Percentiles rank a stretch among this genome's conserved stretches.
These are phyloP conservation scores for Phylloscopus trochilus DNA, from an alignment of 2,113 vertebrate genomes.

Conservation along the genomic window DNA sequence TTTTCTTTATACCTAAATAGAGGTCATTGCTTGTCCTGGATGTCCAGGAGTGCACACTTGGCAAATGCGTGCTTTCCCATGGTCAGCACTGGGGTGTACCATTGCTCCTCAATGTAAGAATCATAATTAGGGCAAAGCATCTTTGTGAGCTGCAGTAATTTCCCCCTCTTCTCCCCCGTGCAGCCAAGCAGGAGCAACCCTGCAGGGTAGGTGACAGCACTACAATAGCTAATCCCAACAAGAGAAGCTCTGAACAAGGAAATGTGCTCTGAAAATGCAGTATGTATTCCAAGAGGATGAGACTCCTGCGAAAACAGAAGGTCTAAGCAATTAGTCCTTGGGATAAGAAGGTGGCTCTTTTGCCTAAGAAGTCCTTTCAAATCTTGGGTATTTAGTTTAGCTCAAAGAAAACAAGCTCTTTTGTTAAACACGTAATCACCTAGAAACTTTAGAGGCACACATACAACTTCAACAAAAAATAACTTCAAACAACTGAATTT, in stretches of 20 bases:
- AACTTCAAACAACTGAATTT: background rate
- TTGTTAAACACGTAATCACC: background rate
- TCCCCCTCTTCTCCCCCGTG: background rate
- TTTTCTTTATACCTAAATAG: background rate
- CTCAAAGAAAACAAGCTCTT: conserved; percentile 29
- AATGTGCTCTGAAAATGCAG: conserved; percentile 33
- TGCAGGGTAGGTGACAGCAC: background rate
- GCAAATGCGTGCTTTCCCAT: background rate
- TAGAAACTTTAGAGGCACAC: background rate
- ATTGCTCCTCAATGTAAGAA: background rate
- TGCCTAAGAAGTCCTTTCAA: background rate
- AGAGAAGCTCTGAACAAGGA: background rate
- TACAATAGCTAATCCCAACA: conserved; percentile 44
- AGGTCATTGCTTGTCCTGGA: background rate
- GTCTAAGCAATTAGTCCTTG: background rate
- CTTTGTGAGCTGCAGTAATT: background rate
- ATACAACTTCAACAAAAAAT: background rate
- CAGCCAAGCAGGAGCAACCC: conserved; percentile 15
- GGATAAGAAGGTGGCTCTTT: background rate
- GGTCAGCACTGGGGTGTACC: background rate
- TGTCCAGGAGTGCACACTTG: background rate
- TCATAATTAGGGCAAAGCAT: background rate
- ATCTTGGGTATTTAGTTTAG: conserved; percentile 6
- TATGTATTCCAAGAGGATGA: conserved; percentile 26
- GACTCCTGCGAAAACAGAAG: background rate